phyloP scores from a whole-genome alignment of 2,113 vertebrate species.

The Apteryx mantelli region DNA sequence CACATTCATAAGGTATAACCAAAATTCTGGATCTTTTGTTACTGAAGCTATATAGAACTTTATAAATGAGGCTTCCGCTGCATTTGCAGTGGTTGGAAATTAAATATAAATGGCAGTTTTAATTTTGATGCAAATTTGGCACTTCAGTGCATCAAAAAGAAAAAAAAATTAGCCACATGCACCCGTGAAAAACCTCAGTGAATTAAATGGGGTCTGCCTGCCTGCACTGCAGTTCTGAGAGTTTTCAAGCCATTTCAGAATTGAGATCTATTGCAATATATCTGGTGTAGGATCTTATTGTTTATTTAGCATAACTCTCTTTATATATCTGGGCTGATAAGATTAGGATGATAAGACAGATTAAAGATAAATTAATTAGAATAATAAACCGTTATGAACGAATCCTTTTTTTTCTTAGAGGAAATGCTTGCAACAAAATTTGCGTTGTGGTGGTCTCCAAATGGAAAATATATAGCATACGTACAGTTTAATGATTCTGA shows the following conservation, averaged over 20 bases:
- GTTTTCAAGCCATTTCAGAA: neutral
- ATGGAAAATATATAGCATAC: slow-evolving; percentile 86
- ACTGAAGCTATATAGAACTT: neutral
- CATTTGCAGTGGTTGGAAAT: neutral
- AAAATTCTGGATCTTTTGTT: neutral
- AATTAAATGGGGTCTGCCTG: neutral
- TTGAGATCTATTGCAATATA: neutral
- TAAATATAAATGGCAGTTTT: neutral
- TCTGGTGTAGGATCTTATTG: neutral
- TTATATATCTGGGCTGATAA: neutral
- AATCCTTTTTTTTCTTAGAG: slow-evolving; percentile 80
- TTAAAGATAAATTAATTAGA: neutral
- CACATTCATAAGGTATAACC: neutral
- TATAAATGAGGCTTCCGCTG: neutral
- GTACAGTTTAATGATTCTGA: slow-evolving; percentile 91
- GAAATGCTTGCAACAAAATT: slow-evolving; percentile 92
- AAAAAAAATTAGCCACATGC: neutral
- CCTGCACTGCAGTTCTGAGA: neutral
- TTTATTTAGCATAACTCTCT: neutral
- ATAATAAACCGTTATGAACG: neutral
- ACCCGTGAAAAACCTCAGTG: neutral
- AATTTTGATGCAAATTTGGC: neutral
- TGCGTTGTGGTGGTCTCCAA: slow-evolving; percentile 95
- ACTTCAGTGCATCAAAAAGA: neutral
- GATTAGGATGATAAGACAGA: neutral